Evolutionary conservation across 2,888 invertebrate genomes (phyloP).

Genomic region (Eurytoma californica): DNA sequence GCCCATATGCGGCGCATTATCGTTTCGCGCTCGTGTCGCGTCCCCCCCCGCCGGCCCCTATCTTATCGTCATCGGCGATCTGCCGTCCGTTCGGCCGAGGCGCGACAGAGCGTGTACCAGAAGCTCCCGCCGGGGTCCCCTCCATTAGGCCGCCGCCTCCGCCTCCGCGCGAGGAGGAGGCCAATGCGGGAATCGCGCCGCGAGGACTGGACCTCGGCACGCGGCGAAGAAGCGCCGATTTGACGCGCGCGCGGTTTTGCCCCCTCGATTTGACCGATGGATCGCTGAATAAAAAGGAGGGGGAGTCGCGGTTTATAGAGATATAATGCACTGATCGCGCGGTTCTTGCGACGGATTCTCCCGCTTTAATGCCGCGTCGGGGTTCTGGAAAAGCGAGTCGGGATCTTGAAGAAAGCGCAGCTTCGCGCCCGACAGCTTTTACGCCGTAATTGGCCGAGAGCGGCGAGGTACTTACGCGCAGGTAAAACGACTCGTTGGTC

Average conservation of each 20-base stretch:
- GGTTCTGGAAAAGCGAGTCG: no score
- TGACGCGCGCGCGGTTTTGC: neutral
- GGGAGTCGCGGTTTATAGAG: slow-evolving; percentile 34
- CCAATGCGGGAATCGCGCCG: neutral
- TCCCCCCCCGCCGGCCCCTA: slow-evolving; percentile 51
- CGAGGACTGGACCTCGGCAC: neutral
- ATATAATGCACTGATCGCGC: slow-evolving; percentile 25
- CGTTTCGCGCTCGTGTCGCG: slow-evolving; percentile 52
- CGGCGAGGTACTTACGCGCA: neutral
- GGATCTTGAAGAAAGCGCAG: no score
- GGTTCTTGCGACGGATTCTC: slow-evolving; percentile 8
- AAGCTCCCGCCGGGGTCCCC: neutral
- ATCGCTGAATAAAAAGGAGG: neutral
- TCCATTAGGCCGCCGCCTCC: no score
- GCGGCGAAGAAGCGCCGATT: neutral
- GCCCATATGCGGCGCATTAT: slow-evolving; percentile 60
- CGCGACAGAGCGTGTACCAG: slow-evolving; percentile 50
- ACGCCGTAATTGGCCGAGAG: no score
- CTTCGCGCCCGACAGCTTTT: no score
- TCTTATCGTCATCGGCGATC: slow-evolving; percentile 67
- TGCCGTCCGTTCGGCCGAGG: slow-evolving; percentile 58
- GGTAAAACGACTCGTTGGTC: neutral
- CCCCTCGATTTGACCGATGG: neutral
- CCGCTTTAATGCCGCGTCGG: no score
- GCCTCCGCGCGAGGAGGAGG: neutral